Evolutionary conservation across 2,113 vertebrate genomes (phyloP).

Genomic region (Apus apus): DNA sequence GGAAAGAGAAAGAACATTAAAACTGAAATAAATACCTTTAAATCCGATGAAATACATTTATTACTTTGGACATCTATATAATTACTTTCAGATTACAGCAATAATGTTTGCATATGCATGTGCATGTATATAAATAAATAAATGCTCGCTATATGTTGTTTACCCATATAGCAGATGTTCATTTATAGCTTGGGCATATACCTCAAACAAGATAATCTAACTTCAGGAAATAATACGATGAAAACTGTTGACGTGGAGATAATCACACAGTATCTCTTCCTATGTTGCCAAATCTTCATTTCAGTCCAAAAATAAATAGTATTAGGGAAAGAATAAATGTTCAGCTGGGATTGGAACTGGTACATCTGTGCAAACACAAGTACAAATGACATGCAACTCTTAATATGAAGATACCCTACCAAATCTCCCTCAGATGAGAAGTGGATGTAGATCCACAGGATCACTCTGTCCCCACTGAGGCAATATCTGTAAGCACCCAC

Average conservation of each 20-base stretch:
- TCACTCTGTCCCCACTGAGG: neutral
- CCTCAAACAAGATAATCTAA: neutral
- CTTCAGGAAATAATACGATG: neutral
- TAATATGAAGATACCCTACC: neutral
- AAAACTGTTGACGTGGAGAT: neutral
- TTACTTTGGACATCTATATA: neutral
- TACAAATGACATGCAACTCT: neutral
- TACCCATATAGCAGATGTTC: neutral
- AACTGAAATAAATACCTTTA: neutral
- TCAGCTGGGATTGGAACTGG: neutral
- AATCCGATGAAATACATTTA: neutral
- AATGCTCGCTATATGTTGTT: neutral
- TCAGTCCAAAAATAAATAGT: neutral
- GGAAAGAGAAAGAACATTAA: neutral
- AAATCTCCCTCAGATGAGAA: neutral
- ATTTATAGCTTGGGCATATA: neutral
- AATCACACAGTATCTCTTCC: neutral
- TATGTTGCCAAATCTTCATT: neutral
- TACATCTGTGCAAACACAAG: neutral
- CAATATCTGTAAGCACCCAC: neutral
- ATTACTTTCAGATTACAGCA: neutral
- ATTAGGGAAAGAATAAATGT: neutral
- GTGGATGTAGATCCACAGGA: neutral
- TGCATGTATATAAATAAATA: neutral
- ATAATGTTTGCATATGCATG: neutral